These are phyloP conservation scores for Scytalopus superciliaris DNA, from an alignment of 2,113 vertebrate species.

Conservation along the genomic window DNA sequence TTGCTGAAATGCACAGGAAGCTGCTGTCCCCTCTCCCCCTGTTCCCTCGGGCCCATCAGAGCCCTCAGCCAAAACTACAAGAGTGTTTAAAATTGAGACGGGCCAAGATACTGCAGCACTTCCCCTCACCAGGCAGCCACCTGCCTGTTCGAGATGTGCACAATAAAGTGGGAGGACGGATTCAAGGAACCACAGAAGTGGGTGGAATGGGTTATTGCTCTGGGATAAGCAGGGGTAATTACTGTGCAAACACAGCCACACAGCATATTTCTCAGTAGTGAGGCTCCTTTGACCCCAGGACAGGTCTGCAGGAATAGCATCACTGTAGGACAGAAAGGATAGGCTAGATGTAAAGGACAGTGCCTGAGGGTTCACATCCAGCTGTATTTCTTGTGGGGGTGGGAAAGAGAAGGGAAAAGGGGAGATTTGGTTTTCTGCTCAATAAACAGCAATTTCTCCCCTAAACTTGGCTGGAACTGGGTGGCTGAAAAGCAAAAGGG, in stretches of 20 bases:
- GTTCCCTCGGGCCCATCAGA: not conserved
- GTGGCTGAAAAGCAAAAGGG: not conserved
- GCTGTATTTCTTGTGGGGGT: not conserved
- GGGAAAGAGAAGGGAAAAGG: not conserved
- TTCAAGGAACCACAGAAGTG: not conserved
- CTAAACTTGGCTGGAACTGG: not conserved
- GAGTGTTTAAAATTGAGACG: not conserved
- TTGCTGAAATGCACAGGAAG: constrained; percentile 38
- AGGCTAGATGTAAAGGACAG: not conserved
- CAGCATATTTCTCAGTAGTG: not conserved
- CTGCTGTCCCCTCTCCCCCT: not conserved
- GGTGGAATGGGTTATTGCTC: constrained; percentile 24
- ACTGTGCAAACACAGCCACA: not conserved
- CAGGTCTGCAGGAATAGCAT: not conserved
- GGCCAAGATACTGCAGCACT: not conserved
- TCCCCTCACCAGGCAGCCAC: not conserved
- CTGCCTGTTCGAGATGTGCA: not conserved
- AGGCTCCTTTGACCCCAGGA: not conserved
- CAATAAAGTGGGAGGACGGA: not conserved
- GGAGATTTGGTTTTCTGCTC: not conserved
- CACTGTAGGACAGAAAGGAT: not conserved
- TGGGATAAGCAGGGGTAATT: constrained; percentile 28
- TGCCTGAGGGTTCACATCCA: not conserved
- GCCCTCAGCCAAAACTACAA: not conserved
- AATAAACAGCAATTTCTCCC: not conserved